Base-by-base conservation (phyloP, 1,140 invertebrate species). In the Brevipalpus yothersi region DNA sequence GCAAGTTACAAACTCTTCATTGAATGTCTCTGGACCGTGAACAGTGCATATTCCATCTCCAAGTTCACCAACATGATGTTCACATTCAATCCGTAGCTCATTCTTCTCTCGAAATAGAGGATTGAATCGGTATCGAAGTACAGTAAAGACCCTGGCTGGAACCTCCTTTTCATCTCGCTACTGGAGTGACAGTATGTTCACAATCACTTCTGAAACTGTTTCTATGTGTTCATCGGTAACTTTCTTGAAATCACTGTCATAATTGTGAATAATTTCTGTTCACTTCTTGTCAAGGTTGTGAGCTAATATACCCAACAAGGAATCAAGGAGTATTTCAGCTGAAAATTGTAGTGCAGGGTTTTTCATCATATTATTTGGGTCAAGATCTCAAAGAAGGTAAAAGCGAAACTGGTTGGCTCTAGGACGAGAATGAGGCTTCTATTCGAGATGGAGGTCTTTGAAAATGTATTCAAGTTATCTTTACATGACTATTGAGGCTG, bases 331-430 rank as follows among this genome's bases (percentile, higher is more conserved):
- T n/a, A n/a, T n/a, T n/a, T n/a, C n/a, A n/a, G n/a, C n/a, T n/a
- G n/a, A n/a, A n/a, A 53, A 45, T 43, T 65, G 53, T 9, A 65
- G 53, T 12, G 69, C 70, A 0, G 68, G 65, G 61, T 73, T 74
- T 57, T 67, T 64, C 49, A 43, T 58, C 45, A 73, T 71, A 58
- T 66, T 65, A 12, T 43, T 15, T 15, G 42, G 42, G 15, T 43
- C 42, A 43, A 43, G 42, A 8, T 43, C 42, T n/a, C n/a, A n/a
- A n/a, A n/a, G n/a, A n/a, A n/a, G n/a, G n/a, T n/a, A n/a, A n/a
- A n/a, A n/a, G n/a, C n/a, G n/a, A n/a, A n/a, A n/a, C n/a, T n/a
- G n/a, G n/a, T n/a, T n/a, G n/a, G n/a, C n/a, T n/a, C n/a, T n/a
- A n/a, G n/a, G n/a, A n/a, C n/a, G n/a, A n/a, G n/a, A n/a, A n/a